Conservation (phyloP, 2,797 vertebrate species). For the Sebastolobus altivelis region DNA sequence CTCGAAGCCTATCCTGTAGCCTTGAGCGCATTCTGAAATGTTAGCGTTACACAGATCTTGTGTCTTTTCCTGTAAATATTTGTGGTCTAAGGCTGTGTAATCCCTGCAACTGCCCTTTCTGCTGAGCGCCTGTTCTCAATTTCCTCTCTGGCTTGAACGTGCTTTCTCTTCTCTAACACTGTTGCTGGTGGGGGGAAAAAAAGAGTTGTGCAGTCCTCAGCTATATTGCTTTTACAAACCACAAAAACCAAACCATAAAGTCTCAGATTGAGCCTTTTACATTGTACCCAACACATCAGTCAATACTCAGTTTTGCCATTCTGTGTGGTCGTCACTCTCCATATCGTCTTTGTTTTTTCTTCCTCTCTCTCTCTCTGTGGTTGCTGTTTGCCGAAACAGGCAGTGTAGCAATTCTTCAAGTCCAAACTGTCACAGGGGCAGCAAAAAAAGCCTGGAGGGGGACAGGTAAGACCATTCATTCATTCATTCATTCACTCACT, state of each 20-base stretch:
- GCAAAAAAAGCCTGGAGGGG: constrained; percentile 91
- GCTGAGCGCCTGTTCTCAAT: constrained; percentile 39
- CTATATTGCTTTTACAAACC: constrained; percentile 24
- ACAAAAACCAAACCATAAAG: constrained; percentile 15
- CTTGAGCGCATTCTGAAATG: constrained; percentile 25
- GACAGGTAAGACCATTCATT: constrained; percentile 91
- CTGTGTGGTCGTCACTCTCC: constrained; percentile 52
- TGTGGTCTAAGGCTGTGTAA: constrained; percentile 49
- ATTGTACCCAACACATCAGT: constrained; percentile 26
- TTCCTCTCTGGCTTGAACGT: constrained; percentile 37
- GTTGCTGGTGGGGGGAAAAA: background rate
- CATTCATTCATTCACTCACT: constrained; percentile 62
- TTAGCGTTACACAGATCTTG: constrained; percentile 19
- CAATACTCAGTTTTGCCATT: constrained; percentile 48
- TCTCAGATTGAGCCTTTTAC: constrained; percentile 13
- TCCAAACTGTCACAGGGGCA: constrained; percentile 91
- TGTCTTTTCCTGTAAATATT: constrained; percentile 53
- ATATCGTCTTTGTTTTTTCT: constrained; percentile 53
- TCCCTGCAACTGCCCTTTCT: constrained; percentile 56
- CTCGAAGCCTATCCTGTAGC: constrained; percentile 22
- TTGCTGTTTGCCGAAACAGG: constrained; percentile 86
- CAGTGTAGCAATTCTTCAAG: constrained; percentile 92
- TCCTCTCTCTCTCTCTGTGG: constrained; percentile 70
- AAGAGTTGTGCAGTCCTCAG: constrained; percentile 1
- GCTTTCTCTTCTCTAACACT: constrained; percentile 29